Base-by-base conservation (phyloP, 2,888 invertebrate genomes). In the Panzeria rudis region DNA sequence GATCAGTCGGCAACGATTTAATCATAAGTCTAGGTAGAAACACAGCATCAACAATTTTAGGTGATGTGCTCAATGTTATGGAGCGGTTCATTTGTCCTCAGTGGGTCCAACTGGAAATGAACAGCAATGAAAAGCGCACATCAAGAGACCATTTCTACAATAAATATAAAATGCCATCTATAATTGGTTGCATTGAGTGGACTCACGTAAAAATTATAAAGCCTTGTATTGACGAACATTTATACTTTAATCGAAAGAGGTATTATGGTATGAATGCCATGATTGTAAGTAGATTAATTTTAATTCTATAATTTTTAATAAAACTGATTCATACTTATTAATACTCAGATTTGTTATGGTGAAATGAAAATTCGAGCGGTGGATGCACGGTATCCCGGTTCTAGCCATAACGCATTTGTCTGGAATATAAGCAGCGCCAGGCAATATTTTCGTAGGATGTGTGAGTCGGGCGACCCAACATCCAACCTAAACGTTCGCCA, bases 1-100 rank as follows among this genome's bases (percentile, higher is more conserved):
- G 32, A 68, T n/a, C 68, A 0, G 35, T 69, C 7, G 52, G 69
- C 17, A 68, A 68, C 20, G 32, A 68, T 17, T 52, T 6, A 4
- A 68, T 23, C 11, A 62, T 64, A 32, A 11, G 50, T 15, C 29
- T n/a, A n/a, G 47, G 47, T 50, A 13, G 8, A n/a, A 50, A 9
- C 32, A 68, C 50, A 29, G 50, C 32, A 15, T 66, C 47, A 66
- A 66, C 47, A 3, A 64, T 64, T 47, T 44, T 47, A 29, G 64
- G n/a, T 44, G 25, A 47, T 44, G 9, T 66, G 4, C 25, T 64
- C 4, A 23, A 11, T 1, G 25, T 25, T n/a, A 64, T 44, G 11
- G 61, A 61, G 23, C 17, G 13, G 15, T 61, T 13, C 1, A 38
- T 38, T 38, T 38, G 38, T 3, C 32, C 23, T 2, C 41, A 64